Percentiles rank a stretch among this genome's conserved stretches.
These are phyloP conservation scores for Agrilus mali DNA, from an alignment of 2,888 invertebrate genomes.

Conservation along the genomic window DNA sequence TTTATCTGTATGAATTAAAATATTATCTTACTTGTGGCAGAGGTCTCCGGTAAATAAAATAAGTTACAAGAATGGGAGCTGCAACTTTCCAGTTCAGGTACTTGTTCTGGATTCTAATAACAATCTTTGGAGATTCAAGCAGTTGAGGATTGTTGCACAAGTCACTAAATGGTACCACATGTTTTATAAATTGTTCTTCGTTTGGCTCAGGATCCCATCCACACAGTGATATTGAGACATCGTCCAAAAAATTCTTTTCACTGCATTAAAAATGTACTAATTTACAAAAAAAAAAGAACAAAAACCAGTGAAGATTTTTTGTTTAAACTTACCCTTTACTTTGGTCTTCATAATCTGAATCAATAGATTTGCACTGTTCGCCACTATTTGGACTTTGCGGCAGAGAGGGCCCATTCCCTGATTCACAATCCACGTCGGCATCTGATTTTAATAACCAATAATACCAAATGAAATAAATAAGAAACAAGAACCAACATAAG, in stretches of 20 bases:
- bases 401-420: conserved; percentile 90
- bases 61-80: conserved; percentile 78
- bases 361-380: conserved; percentile 68
- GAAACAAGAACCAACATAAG: conserved; percentile 2
- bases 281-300: conserved; percentile 1
- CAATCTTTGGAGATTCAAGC: conserved; percentile 67
- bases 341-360: conserved; percentile 73
- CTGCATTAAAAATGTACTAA: conserved; percentile 14
- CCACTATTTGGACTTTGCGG: conserved; percentile 88
- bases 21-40: conserved; percentile 54
- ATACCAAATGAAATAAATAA: conserved; percentile 24
- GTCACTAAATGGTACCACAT: conserved; percentile 47
- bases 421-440: conserved; percentile 82
- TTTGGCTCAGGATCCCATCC: conserved; percentile 47
- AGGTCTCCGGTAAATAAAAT: conserved; percentile 74
- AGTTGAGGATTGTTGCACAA: conserved; percentile 59
- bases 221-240: conserved; percentile 66
- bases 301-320: conserved; percentile 2
- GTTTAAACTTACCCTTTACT: conserved; percentile 30
- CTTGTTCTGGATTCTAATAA: conserved; percentile 77
- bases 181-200: conserved; percentile 41
- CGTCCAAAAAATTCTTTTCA: conserved; percentile 37
- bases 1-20: conserved; percentile 1
- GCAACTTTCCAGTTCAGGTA: conserved; percentile 87
- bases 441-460: conserved; percentile 32